A percentile compares a stretch with the other conserved stretches of the same genome.
These are phyloP conservation scores for Ploceus nigricollis DNA, from an alignment of 2,113 vertebrate species.

Conservation along the genomic window DNA sequence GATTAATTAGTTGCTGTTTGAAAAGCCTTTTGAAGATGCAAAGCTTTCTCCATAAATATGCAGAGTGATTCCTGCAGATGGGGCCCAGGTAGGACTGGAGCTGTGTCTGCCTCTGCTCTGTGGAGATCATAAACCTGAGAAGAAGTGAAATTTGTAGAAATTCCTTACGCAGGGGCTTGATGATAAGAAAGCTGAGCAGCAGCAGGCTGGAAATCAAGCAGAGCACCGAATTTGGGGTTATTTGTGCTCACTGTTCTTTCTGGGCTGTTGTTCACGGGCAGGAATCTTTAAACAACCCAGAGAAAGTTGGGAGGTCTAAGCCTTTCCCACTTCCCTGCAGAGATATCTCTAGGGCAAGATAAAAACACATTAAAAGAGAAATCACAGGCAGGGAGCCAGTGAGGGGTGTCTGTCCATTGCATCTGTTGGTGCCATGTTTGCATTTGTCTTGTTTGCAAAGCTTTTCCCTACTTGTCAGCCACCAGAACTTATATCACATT, in stretches of 20 bases:
- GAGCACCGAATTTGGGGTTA: neutral
- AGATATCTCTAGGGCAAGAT: neutral
- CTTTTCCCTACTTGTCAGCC: neutral
- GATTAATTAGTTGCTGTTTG: conserved; percentile 39
- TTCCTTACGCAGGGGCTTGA: neutral
- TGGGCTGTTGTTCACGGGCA: neutral
- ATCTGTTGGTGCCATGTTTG: neutral
- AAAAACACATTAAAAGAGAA: neutral
- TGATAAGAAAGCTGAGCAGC: neutral
- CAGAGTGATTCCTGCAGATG: neutral
- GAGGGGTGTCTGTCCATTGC: neutral
- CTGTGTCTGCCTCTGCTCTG: neutral
- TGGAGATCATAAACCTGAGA: neutral
- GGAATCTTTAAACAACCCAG: neutral
- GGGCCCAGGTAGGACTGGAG: neutral
- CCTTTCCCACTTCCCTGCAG: neutral
- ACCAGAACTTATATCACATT: neutral
- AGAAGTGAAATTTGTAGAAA: neutral
- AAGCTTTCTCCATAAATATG: neutral
- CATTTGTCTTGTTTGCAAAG: neutral
- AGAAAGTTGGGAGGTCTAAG: neutral
- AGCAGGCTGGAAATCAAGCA: neutral
- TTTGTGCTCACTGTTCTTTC: neutral
- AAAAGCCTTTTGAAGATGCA: conserved; percentile 41
- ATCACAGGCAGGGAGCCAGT: neutral